Base-by-base conservation (phyloP, 2,113 vertebrate species). In the rabbit (Oryctolagus cuniculus) region DNA sequence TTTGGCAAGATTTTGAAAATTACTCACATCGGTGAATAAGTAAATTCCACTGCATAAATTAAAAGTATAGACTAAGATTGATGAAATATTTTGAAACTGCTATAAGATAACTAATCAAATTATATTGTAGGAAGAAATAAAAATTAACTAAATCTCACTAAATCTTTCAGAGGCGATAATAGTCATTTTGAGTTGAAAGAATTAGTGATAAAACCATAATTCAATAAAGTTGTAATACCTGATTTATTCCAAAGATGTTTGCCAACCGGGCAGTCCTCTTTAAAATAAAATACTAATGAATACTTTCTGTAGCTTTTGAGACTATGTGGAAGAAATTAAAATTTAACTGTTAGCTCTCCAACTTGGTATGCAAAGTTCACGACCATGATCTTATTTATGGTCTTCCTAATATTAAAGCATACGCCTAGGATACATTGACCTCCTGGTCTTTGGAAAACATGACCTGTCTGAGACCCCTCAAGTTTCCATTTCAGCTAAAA, bases 1-100 rank as follows among this genome's bases (percentile, higher is more conserved):
- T 97, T 98, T 98, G 94, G 92, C 74, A 97, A 97, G 87, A 86
- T 93, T 97, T 36, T 96, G 92, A 97, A 97, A 98, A 98, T 97
- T 98, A 93, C 67, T 97, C 83, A 98, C 61, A 89, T 72, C 96
- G 94, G 94, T 96, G 87, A 98, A 87, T 95, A 98, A 96, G 94
- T 97, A 97, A 98, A 97, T 95, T 96, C 93, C 83, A 90, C 87
- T 97, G 78, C 85, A 93, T 88, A 69, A 96, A 97, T 89, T 94
- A 97, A 96, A 75, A 86, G n/a, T 84, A 90, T 63, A 97, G 86
- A 87, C 80, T 63, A 97, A 98, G 92, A 97, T 63, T 93, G 95
- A 95, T 83, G 82, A 92, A 90, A 95, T 82, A 49, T 94, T 91
- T 85, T 75, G 94, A 95, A 93, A 87, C 53, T 82, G 91, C 88